Evolutionary conservation across 2,113 vertebrate species (phyloP), one percentile per base, ranked within the genome.

Genomic region (Triplophysa rosa): DNA sequence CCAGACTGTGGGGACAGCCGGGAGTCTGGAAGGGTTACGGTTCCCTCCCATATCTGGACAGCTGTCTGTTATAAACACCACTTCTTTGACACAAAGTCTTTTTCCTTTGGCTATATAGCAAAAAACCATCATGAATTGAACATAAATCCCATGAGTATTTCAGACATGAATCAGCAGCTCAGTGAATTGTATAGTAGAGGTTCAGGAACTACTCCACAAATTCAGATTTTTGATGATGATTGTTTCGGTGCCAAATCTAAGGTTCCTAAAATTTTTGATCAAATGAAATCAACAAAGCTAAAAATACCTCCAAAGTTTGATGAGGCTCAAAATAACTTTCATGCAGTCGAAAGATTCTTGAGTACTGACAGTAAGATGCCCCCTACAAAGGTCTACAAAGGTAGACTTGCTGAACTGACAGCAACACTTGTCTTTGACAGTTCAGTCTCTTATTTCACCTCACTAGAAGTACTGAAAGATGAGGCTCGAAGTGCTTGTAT

Each of bases 31-130:
- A 26, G 67, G 8, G 67, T 68, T 7, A 29, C 79, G 2, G 56
- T 87, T 9, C 84, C 82, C 11, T 61, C 21, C 12, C 59, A 83
- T 33, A 2, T 86, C 21, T 87, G 87, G 83, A 85, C 81, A 19
- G 86, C 86, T 40, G 58, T 86, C 52, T 86, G 83, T 52, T 87
- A 67, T 79, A 2, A 81, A 4, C 49, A 76, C 24, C 0, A 11
- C 19, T 2, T 0, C 1, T 29, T 80, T 26, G 2, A 54, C 0
- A 5, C 0, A 1, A 6, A 40, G 5, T 82, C 79, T 16, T 88
- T 87, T 67, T 85, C 83, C 4, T 76, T 88, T 40, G 63, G 59
- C 14, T 84, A 79, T 40, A 66, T 86, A 8, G 82, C 67, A 0
- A 0, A 23, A 12, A 87, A 88, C 58, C 1, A 71, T 11, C 56